Conservation (phyloP, 2,888 invertebrate species). For the Bombyx huttoni region DNA sequence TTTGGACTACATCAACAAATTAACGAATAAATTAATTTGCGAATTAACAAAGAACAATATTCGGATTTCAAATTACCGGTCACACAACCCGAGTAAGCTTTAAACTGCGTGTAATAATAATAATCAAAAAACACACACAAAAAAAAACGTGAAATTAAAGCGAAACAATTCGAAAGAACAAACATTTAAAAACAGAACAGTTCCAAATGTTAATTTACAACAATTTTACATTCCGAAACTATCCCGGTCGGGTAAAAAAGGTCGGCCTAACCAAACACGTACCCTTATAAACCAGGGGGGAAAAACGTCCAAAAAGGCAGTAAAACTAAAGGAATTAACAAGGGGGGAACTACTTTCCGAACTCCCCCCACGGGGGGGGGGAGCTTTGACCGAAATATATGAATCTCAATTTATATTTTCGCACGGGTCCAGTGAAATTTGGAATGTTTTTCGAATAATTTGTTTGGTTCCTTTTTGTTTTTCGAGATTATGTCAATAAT, state of each 20-base stretch:
- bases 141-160: constrained; percentile 4
- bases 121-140: neutral
- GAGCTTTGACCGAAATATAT: constrained; percentile 48
- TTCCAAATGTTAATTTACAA: constrained; percentile 25
- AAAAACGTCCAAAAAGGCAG: constrained; percentile 69
- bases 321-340: constrained; percentile 69
- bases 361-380: constrained; percentile 26
- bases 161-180: constrained; percentile 1
- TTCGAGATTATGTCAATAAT: neutral
- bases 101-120: neutral
- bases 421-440: neutral
- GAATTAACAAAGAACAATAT: no score
- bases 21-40: no score
- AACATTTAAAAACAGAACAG: neutral
- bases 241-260: constrained; percentile 62
- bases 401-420: constrained; percentile 71
- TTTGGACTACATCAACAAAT: no score
- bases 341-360: constrained; percentile 65
- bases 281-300: constrained; percentile 63
- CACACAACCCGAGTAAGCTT: no score
- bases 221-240: constrained; percentile 50
- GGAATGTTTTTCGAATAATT: neutral
- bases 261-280: constrained; percentile 67
- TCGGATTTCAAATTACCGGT: no score
- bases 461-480: neutral